These are phyloP conservation scores for Aphaenogaster floridana DNA, from an alignment of 1,140 invertebrate genomes.

Conservation along the genomic window DNA sequence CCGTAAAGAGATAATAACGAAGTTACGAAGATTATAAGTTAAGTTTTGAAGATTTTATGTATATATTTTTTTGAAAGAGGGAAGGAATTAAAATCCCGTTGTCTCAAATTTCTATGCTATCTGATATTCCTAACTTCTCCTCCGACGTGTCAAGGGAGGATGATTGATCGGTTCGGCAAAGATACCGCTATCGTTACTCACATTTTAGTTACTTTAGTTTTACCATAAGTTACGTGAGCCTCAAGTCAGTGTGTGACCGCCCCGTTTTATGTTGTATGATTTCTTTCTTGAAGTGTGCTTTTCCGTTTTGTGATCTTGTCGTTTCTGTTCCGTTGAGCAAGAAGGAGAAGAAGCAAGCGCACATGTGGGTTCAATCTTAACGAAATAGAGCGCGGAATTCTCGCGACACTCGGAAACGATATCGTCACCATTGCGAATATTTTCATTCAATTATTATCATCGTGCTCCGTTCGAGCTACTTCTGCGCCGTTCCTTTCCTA, in stretches of 20 bases:
- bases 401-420: conserved; percentile 3
- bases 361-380: conserved; percentile 80
- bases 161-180: conserved; percentile 50
- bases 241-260: conserved; percentile 69
- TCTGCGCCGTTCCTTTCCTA: conserved; percentile 21
- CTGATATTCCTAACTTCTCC: conserved; percentile 22
- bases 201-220: conserved; percentile 78
- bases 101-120: conserved; percentile 41
- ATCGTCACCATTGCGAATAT: conserved; percentile 28
- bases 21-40: neutral
- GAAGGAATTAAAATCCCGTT: conserved; percentile 5
- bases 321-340: conserved; percentile 65
- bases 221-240: conserved; percentile 66
- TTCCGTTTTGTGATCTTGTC: conserved; percentile 63
- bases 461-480: conserved; percentile 4
- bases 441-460: neutral
- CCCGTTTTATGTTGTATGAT: conserved; percentile 80
- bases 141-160: conserved; percentile 1
- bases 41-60: neutral
- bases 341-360: conserved; percentile 26
- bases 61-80: neutral
- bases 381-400: conserved; percentile 75
- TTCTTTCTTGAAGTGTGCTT: conserved; percentile 71
- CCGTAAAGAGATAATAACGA: neutral
- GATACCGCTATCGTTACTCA: conserved; percentile 59